Evolutionary conservation across 2,113 vertebrate genomes (phyloP).

Genomic region (Heteronetta atricapilla): DNA sequence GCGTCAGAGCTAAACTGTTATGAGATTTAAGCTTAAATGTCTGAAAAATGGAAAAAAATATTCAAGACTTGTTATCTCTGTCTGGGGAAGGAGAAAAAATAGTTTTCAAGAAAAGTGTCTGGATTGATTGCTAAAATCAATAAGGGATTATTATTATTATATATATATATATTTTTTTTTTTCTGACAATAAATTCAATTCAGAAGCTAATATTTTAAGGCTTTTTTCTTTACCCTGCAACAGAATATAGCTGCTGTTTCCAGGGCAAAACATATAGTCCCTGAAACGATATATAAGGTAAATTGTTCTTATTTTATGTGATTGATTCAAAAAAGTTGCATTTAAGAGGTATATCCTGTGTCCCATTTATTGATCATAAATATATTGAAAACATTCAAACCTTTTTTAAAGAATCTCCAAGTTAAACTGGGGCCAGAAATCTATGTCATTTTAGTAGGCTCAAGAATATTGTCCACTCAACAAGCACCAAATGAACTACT

Average conservation of each 20-base stretch:
- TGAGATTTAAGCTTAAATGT: slow-evolving; percentile 35
- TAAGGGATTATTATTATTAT: neutral
- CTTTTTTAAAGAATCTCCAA: neutral
- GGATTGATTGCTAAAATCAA: slow-evolving; percentile 61
- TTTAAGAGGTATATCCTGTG: neutral
- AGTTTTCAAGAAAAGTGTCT: slow-evolving; percentile 1
- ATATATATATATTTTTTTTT: no score
- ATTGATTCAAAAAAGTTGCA: neutral
- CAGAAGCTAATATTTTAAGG: slow-evolving; percentile 30
- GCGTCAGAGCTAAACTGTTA: neutral
- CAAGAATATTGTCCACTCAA: neutral
- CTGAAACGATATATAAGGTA: neutral
- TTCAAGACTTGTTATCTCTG: neutral
- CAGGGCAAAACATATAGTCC: neutral
- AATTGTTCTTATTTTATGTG: neutral
- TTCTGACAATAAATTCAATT: slow-evolving; percentile 52
- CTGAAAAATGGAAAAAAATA: slow-evolving; percentile 60
- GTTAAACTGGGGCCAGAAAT: neutral
- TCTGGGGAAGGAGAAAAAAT: slow-evolving; percentile 43
- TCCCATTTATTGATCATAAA: neutral
- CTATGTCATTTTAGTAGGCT: neutral
- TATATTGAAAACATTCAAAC: neutral
- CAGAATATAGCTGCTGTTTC: neutral
- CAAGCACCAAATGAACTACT: neutral
- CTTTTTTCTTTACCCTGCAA: neutral